Conservation (phyloP, 1,140 invertebrate species). For the Latrodectus geometricus region DNA sequence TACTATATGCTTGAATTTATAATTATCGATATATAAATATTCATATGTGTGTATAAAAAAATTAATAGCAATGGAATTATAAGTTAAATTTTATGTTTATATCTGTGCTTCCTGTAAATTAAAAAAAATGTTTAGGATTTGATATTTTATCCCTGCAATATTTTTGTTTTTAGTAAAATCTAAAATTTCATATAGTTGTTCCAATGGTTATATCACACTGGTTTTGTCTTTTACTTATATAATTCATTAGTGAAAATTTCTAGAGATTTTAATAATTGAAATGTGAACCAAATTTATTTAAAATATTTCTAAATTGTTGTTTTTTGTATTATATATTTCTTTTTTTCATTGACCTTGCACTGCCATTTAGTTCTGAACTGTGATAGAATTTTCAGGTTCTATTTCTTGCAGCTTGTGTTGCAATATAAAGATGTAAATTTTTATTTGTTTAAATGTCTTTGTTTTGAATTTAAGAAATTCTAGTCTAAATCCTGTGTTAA, state of each 20-base stretch:
- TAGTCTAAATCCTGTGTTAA: conserved; percentile 15
- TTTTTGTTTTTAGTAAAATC: not conserved
- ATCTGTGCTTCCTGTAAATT: too few relatives aligned
- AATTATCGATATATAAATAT: too few relatives aligned
- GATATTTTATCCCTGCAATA: not conserved
- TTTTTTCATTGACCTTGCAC: conserved; percentile 4
- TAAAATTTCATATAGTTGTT: not conserved
- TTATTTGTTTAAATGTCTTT: conserved; percentile 9
- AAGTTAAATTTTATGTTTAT: too few relatives aligned
- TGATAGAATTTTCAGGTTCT: conserved; percentile 30
- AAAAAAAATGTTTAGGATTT: too few relatives aligned
- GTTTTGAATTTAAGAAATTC: conserved; percentile 17
- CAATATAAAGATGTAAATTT: conserved; percentile 4
- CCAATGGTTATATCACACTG: not conserved
- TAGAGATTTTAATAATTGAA: too few relatives aligned
- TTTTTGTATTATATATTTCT: not conserved
- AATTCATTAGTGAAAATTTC: not conserved
- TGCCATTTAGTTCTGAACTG: conserved; percentile 43
- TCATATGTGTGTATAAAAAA: too few relatives aligned
- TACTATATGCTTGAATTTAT: too few relatives aligned
- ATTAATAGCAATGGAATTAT: too few relatives aligned
- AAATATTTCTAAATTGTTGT: not conserved
- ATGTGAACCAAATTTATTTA: too few relatives aligned
- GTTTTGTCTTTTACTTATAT: not conserved
- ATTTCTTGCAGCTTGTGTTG: conserved; percentile 18